Conservation (phyloP, 2,797 vertebrate species). For the Heterohyrax brucei region DNA sequence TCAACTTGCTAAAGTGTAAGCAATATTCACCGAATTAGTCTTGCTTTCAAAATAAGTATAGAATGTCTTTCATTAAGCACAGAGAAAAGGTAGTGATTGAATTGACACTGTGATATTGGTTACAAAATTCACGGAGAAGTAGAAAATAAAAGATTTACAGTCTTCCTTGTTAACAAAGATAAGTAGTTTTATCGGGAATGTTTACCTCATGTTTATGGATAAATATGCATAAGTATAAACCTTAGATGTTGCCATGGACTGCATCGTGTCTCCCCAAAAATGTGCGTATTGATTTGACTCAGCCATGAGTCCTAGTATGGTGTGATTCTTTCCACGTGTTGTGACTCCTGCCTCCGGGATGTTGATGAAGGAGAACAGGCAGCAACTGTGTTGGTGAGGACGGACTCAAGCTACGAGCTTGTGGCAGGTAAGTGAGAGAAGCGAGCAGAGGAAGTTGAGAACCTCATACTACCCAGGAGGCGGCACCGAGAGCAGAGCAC, state of each 20-base stretch:
- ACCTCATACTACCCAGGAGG: too few relatives aligned
- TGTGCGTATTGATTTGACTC: too few relatives aligned
- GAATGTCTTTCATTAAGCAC: slow-evolving; percentile 64
- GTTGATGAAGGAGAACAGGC: too few relatives aligned
- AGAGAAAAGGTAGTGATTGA: slow-evolving; percentile 61
- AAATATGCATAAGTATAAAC: slow-evolving; percentile 16
- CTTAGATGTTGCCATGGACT: neutral
- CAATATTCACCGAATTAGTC: neutral
- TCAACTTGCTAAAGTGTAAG: slow-evolving; percentile 37
- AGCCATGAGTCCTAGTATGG: too few relatives aligned
- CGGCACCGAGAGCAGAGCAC: too few relatives aligned
- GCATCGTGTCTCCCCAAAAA: too few relatives aligned
- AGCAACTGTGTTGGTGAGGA: too few relatives aligned
- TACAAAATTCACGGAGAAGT: slow-evolving; percentile 59
- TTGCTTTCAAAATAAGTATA: slow-evolving; percentile 62
- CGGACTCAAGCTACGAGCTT: too few relatives aligned
- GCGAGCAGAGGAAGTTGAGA: too few relatives aligned
- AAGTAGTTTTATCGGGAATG: neutral
- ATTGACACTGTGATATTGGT: neutral
- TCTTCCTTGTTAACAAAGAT: neutral
- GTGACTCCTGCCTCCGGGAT: too few relatives aligned
- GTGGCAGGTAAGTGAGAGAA: too few relatives aligned
- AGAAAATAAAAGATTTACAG: slow-evolving; percentile 14
- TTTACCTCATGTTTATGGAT: slow-evolving; percentile 39
- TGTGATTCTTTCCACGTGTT: too few relatives aligned